A percentile compares a stretch with the other conserved stretches of the same genome.
Conservation (phyloP, 2,888 invertebrate species). For the Timema cristinae region DNA sequence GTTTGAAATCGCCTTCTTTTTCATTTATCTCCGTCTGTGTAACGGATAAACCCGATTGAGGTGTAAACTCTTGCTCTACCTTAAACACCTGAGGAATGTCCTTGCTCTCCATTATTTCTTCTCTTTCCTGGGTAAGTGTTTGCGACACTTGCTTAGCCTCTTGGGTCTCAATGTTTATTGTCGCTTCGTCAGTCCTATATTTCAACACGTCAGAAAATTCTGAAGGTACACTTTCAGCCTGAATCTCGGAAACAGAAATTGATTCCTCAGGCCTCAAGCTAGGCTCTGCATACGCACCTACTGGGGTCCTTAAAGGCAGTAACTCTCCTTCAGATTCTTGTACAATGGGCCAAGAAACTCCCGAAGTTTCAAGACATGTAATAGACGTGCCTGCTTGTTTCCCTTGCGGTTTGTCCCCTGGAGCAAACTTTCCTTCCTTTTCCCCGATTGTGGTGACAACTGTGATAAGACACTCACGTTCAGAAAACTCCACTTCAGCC, state of each 20-base stretch:
- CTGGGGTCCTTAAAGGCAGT: slow-evolving; percentile 49
- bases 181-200: slow-evolving; percentile 52
- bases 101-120: slow-evolving; percentile 46
- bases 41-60: slow-evolving; percentile 59
- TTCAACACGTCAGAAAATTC: slow-evolving; percentile 53
- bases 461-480: slow-evolving; percentile 58
- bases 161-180: slow-evolving; percentile 53
- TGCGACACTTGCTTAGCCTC: slow-evolving; percentile 61
- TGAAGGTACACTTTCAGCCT: slow-evolving; percentile 52
- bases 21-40: slow-evolving; percentile 61
- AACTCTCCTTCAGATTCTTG: slow-evolving; percentile 65
- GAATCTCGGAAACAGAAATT: slow-evolving; percentile 56
- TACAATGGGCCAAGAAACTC: slow-evolving; percentile 54
- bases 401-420: slow-evolving; percentile 44
- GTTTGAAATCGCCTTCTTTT: slow-evolving; percentile 55
- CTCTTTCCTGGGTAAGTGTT: slow-evolving; percentile 62
- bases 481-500: slow-evolving; percentile 57
- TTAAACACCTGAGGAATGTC: slow-evolving; percentile 42
- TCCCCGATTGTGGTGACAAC: slow-evolving; percentile 58
- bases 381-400: slow-evolving; percentile 47
- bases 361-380: slow-evolving; percentile 55
- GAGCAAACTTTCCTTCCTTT: slow-evolving; percentile 52
- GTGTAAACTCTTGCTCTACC: slow-evolving; percentile 51
- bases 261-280: slow-evolving; percentile 57
- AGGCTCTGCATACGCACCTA: slow-evolving; percentile 53